phyloP scores from a whole-genome alignment of 2,888 invertebrate species.

The Athetis lepigone region DNA sequence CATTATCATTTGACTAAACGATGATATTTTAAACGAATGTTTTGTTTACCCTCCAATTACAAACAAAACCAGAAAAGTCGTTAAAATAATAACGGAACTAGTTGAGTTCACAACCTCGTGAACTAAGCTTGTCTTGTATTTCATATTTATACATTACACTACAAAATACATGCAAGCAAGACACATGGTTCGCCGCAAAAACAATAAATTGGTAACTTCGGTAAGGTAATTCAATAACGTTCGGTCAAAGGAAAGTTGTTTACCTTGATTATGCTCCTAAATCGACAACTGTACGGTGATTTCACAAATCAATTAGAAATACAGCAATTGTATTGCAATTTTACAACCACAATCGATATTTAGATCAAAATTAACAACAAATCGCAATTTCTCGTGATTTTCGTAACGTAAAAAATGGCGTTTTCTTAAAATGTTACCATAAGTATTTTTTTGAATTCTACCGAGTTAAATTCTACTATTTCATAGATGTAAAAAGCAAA shows the following conservation, averaged over 20 bases:
- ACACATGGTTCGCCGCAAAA: conserved; percentile 58
- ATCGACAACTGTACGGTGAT: conserved; percentile 16
- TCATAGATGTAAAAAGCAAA: neutral
- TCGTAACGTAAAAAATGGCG: conserved; percentile 77
- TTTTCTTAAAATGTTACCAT: conserved; percentile 67
- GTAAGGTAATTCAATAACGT: conserved; percentile 61
- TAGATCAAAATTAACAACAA: conserved; percentile 52
- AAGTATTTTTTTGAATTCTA: conserved; percentile 8
- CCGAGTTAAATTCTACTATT: conserved; percentile 25
- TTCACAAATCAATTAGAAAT: conserved; percentile 20
- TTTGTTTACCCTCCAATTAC: conserved; percentile 71
- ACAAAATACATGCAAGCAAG: conserved; percentile 22
- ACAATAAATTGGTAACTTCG: conserved; percentile 36
- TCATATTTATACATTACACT: neutral
- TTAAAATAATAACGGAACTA: neutral
- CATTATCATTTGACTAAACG: conserved; percentile 1
- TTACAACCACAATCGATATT: conserved; percentile 17
- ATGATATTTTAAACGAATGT: conserved; percentile 35
- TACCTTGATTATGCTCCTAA: conserved; percentile 71
- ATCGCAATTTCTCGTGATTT: conserved; percentile 63
- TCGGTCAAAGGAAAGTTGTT: conserved; percentile 70
- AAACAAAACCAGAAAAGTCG: conserved; percentile 37
- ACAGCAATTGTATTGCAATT: conserved; percentile 6
- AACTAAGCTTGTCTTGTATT: neutral
- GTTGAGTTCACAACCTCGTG: neutral